Conservation (phyloP, 2,113 vertebrate genomes). For the Mormoops blainvillei region DNA sequence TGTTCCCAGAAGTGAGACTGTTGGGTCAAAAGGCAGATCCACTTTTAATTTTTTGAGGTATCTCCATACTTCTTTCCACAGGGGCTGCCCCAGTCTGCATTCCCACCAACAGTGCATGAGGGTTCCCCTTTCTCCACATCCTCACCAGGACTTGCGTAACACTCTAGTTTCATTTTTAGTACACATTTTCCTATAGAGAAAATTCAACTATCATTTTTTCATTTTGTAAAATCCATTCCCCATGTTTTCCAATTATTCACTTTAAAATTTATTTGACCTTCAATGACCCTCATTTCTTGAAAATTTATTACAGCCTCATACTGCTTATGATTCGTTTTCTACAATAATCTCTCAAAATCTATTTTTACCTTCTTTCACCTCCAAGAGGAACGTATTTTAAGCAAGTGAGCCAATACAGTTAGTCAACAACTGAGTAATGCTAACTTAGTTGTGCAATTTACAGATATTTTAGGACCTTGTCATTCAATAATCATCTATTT, state of each 20-base stretch:
- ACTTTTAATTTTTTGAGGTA: too few relatives aligned
- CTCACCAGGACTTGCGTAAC: background rate
- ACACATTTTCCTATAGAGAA: background rate
- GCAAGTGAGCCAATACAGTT: background rate
- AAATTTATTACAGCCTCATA: background rate
- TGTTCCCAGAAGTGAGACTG: too few relatives aligned
- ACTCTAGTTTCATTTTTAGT: background rate
- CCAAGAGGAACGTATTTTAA: conserved; percentile 3
- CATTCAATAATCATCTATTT: background rate
- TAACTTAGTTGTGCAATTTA: background rate
- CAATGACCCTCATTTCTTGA: background rate
- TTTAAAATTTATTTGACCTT: background rate
- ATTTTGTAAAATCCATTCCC: background rate
- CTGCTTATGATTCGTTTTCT: background rate
- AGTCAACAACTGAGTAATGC: background rate
- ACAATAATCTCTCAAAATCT: background rate
- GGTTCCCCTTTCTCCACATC: too few relatives aligned
- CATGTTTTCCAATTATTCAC: background rate
- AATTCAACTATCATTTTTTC: background rate
- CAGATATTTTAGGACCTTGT: background rate
- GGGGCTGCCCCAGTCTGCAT: too few relatives aligned
- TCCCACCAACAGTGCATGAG: too few relatives aligned
- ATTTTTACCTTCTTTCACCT: background rate
- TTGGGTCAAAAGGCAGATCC: too few relatives aligned
- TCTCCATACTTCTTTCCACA: too few relatives aligned